Evolutionary conservation across 2,113 vertebrate species (phyloP), one percentile per base, ranked within the genome.

Genomic region (Harpagus bidentatus): DNA sequence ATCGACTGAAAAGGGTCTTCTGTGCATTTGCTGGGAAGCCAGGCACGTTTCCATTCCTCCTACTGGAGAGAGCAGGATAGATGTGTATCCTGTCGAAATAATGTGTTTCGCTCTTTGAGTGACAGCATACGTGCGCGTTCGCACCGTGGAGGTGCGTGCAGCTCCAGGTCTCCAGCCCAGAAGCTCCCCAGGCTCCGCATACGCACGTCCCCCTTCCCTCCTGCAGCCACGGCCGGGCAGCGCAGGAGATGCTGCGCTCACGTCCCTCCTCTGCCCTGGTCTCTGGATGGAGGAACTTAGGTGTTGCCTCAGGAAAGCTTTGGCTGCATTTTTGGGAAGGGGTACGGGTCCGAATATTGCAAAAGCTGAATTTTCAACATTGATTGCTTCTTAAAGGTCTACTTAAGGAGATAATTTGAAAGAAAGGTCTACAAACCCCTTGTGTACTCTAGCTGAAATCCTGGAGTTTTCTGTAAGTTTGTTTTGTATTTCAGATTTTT

Each of bases 41-140:
- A 79, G 48, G 9, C 36, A 25, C 17, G 2, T 84, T 92, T 72
- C 62, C 48, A 32, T 95, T 76, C 76, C 58, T 92, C 16, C n/a
- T 81, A 0, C 1, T 48, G 81, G 32, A 87, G 48, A 2, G 52
- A 80, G 85, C 29, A 76, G 66, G n/a, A 93, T 52, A 74, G 72
- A 38, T 36, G 11, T 38, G 22, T 74, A 32, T 92, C 63, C 82
- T 59, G 23, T 22, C 0, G 8, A 67, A 92, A 61, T 58, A 40
- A 65, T 15, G 32, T 47, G 19, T 83, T 88, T 93, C 34, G 71
- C 3, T 61, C 58, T 83, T 15, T 69, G 76, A 65, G 9, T 47
- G 86, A 8, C 18, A 59, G 63, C 34, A 52, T 48, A 25, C 0
- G 0, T 73, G 50, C 38, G 32, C 1, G 0, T 25, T 52, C 67